A percentile compares a stretch with the other conserved stretches of the same genome.
Evolutionary conservation across 2,797 vertebrate species (phyloP).

Genomic region (Takifugu ocellatus): DNA sequence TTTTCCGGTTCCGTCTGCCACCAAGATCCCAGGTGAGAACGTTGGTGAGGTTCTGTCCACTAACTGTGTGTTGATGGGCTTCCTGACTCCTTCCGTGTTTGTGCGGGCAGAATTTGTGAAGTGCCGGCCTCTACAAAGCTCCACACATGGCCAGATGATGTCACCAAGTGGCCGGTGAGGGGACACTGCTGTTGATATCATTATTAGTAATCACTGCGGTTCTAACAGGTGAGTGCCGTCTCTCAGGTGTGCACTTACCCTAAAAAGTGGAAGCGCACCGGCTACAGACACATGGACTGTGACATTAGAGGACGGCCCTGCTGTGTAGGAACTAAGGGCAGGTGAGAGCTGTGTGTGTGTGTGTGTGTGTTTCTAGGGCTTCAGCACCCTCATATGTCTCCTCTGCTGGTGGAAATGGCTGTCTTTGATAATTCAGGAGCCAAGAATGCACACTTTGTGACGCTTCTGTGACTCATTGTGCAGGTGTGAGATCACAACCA

Average conservation of each 20-base stretch:
- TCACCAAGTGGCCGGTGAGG: constrained; percentile 93
- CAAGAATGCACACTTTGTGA: constrained; percentile 6
- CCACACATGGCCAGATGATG: constrained; percentile 89
- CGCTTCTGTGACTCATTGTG: neutral
- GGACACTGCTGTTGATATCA: neutral
- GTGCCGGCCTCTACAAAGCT: constrained; percentile 86
- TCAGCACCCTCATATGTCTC: no score
- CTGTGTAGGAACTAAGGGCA: constrained; percentile 95
- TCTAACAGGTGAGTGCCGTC: no score
- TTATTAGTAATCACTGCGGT: neutral
- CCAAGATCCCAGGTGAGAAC: constrained; percentile 89
- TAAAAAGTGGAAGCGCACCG: constrained; percentile 80
- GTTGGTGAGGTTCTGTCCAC: neutral
- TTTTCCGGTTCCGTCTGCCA: constrained; percentile 87
- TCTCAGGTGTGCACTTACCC: constrained; percentile 85
- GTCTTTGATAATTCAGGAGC: neutral
- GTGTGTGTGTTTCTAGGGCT: no score
- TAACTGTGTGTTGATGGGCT: neutral
- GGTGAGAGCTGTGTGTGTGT: constrained; percentile 66
- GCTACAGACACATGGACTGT: constrained; percentile 89
- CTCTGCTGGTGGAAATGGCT: no score
- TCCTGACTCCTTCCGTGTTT: neutral
- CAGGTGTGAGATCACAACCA: constrained; percentile 93
- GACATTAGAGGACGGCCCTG: constrained; percentile 90
- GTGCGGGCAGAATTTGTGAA: constrained; percentile 82